Evolutionary conservation across 2,113 vertebrate species (phyloP).

Genomic region (Jaculus jaculus): DNA sequence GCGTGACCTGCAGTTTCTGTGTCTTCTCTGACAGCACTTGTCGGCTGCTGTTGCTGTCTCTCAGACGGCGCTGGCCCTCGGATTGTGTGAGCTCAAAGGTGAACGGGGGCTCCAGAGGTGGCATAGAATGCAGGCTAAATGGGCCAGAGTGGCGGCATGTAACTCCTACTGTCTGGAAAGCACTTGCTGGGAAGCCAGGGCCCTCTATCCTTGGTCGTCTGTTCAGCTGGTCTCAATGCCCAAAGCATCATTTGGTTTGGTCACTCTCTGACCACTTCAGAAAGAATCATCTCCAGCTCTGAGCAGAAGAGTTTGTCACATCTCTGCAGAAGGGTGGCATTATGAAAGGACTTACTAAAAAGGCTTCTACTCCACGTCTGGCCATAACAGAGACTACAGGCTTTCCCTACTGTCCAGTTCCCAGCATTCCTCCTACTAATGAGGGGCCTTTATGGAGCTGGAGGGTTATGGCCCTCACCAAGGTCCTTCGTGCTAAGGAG

Average conservation of each 20-base stretch:
- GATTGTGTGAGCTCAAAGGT: too few relatives aligned
- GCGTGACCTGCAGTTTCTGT: neutral
- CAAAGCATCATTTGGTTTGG: neutral
- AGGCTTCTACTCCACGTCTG: neutral
- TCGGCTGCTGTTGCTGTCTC: neutral
- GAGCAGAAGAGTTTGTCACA: neutral
- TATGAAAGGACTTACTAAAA: neutral
- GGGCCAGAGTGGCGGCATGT: neutral
- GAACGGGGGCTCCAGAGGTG: neutral
- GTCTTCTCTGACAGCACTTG: neutral
- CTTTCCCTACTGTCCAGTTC: neutral
- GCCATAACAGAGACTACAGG: neutral
- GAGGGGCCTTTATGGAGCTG: neutral
- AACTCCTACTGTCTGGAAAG: neutral
- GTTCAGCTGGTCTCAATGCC: neutral
- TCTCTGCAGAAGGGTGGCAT: neutral
- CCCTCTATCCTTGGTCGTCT: neutral
- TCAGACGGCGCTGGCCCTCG: neutral
- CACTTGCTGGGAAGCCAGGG: neutral
- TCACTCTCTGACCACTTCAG: neutral
- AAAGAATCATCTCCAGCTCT: neutral
- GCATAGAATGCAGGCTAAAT: too few relatives aligned
- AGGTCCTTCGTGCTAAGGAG: too few relatives aligned
- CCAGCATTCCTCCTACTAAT: neutral
- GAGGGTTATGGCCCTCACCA: rapidly evolving